Percentiles rank a stretch among this genome's conserved stretches.
These are phyloP conservation scores for Miichthys miiuy DNA, from an alignment of 2,797 vertebrate species.

Conservation along the genomic window DNA sequence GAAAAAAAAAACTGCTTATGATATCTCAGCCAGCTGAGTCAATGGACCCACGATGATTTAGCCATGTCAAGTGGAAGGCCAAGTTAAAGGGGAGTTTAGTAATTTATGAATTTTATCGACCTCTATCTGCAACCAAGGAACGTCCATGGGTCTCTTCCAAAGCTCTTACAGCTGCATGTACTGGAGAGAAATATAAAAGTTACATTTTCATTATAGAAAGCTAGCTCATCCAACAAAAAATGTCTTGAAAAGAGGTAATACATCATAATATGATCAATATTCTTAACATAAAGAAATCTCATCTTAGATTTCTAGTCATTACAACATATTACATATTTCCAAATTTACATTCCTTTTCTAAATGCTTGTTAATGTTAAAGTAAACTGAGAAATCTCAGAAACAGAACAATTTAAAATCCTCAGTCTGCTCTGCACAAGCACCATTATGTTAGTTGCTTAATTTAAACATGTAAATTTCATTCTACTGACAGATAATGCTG, in stretches of 20 bases:
- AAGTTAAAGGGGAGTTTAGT: conserved; percentile 62
- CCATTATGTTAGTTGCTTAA: not conserved
- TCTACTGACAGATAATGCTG: not conserved
- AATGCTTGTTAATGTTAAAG: conserved; percentile 4
- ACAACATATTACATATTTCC: not conserved
- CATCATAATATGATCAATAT: conserved; percentile 44
- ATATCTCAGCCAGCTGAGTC: conserved; percentile 44
- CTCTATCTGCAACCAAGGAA: conserved; percentile 44
- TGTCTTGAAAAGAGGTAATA: conserved; percentile 15
- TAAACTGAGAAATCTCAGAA: not conserved
- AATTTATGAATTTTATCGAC: conserved; percentile 70
- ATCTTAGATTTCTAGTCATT: not conserved
- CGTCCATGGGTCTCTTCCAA: conserved; percentile 21
- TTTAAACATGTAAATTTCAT: not conserved
- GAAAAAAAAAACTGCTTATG: conserved; percentile 24
- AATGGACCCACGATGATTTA: conserved; percentile 41
- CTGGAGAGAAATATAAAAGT: conserved; percentile 45
- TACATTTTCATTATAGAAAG: conserved; percentile 45
- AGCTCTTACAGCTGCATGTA: conserved; percentile 4
- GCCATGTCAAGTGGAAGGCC: conserved; percentile 60
- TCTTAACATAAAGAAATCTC: conserved; percentile 16
- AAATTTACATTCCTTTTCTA: not conserved
- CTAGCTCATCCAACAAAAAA: conserved; percentile 26
- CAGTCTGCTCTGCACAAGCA: not conserved
- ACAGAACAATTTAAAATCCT: not conserved